Evolutionary conservation across 64 coral and sea anemone species (phyloP).

Genomic region (Stichodactyla helianthus): DNA sequence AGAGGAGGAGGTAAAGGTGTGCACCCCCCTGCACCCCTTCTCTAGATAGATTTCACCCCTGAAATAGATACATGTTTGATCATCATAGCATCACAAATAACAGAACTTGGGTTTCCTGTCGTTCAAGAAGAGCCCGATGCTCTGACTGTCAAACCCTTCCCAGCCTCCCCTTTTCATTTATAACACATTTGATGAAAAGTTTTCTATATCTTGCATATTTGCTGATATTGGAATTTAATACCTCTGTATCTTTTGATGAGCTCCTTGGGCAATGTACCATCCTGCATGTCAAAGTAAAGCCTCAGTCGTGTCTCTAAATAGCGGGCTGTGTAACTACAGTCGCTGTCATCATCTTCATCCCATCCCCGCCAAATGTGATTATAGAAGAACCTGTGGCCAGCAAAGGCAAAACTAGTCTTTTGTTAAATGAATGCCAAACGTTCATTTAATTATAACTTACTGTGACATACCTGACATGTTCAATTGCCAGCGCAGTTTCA

Average conservation of each 20-base stretch:
- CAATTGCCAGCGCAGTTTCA: conserved; percentile 85
- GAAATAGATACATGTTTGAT: too few species aligned
- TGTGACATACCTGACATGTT: conserved; percentile 79
- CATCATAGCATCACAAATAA: too few species aligned
- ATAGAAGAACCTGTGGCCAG: conserved; percentile 81
- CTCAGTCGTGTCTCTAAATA: conserved; percentile 77
- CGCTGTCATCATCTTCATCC: conserved; percentile 94
- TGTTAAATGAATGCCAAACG: background rate
- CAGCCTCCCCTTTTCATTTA: too few species aligned
- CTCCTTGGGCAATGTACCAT: conserved; percentile 74
- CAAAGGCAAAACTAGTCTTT: background rate
- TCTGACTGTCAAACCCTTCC: too few species aligned
- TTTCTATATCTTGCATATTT: too few species aligned
- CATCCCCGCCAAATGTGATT: conserved; percentile 95
- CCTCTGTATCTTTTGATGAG: conserved; percentile 83
- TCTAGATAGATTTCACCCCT: too few species aligned
- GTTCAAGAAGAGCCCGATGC: too few species aligned
- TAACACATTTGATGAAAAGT: too few species aligned
- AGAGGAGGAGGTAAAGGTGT: too few species aligned
- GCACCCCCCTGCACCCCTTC: too few species aligned
- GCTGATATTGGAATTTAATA: background rate
- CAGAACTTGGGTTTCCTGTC: too few species aligned
- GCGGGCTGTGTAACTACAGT: conserved; percentile 48
- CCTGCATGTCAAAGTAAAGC: conserved; percentile 80
- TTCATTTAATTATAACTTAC: background rate